Evolutionary conservation across 2,888 invertebrate species (phyloP), one percentile per base, ranked within the genome.

Genomic region (Drosophila monieri): DNA sequence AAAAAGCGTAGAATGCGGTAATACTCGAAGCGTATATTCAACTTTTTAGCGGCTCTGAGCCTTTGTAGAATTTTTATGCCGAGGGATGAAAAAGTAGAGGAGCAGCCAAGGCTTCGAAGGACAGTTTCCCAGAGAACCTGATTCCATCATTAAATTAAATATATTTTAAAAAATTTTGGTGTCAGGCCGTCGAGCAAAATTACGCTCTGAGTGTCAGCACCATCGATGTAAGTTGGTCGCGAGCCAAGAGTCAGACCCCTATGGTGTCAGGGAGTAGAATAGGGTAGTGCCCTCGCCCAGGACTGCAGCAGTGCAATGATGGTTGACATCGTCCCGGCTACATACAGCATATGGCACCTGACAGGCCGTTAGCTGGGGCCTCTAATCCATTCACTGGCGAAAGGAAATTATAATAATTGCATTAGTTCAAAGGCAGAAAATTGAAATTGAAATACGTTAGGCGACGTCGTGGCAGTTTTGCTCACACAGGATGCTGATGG

Each of bases 381-480:
- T 72, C 61, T 76, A 85, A 85, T 73, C 80, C 84, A 74, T 85
- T 85, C 86, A 80, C 77, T 84, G 76, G 74, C 55, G 70, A 60
- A 44, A 70, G 76, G 77, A 87, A 88, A 87, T 87, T 88, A 84
- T 88, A 84, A 87, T 87, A 88, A 87, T 87, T 88, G 86, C 81
- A 88, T 87, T 88, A 85, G 81, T 76, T 77, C 77, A 81, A 73
- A 78, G 81, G 79, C 81, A 81, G 85, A 88, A 87, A 87, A 87
- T 87, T 87, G 85, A 80, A 87, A 88, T 77, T 79, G 88, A 88
- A 87, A 85, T 85, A 64, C 69, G 74, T 60, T 77, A 68, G 74
- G 57, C 67, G 71, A 55, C 52, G 59, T 44, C 44, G 18, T 39
- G 59, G 62, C 62, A 65, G 37, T 54, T 44, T 57, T 60, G 59